Evolutionary conservation across 2,113 vertebrate species (phyloP).

Genomic region (Mystacornis crossleyi): DNA sequence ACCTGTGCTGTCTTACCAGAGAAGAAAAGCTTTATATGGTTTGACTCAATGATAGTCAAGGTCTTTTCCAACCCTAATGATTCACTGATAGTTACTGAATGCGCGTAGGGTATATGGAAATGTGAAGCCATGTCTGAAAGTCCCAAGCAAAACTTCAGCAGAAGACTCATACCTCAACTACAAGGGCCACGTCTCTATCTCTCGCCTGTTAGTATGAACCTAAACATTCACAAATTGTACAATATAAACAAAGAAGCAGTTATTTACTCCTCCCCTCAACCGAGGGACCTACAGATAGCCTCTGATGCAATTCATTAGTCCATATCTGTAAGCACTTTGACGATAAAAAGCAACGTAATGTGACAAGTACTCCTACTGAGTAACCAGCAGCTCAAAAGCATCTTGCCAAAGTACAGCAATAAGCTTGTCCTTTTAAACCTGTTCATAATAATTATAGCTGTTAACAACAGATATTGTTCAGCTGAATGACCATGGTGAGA

Average conservation of each 20-base stretch:
- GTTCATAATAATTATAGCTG: slow-evolving; percentile 67
- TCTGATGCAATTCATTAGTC: not conserved
- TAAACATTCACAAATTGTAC: not conserved
- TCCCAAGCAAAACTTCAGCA: not conserved
- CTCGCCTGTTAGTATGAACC: not conserved
- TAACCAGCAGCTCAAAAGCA: slow-evolving; percentile 26
- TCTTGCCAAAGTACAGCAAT: slow-evolving; percentile 32
- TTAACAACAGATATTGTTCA: slow-evolving; percentile 63
- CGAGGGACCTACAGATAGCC: not conserved
- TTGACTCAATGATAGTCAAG: not conserved
- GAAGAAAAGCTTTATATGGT: not conserved
- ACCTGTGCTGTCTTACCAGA: not conserved
- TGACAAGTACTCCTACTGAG: not conserved
- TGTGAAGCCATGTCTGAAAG: not conserved
- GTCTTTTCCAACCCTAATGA: not conserved
- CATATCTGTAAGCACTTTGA: not conserved
- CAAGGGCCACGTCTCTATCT: not conserved
- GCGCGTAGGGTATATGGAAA: not conserved
- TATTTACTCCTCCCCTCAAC: not conserved
- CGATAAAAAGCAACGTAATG: not conserved
- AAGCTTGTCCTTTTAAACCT: slow-evolving; percentile 64
- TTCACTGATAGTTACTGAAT: not conserved
- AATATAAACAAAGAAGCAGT: not conserved
- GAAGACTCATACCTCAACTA: not conserved
- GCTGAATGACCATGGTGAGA: slow-evolving; percentile 42